Conservation (phyloP, 2,888 invertebrate species). For the Tricholauxania praeusta region DNA sequence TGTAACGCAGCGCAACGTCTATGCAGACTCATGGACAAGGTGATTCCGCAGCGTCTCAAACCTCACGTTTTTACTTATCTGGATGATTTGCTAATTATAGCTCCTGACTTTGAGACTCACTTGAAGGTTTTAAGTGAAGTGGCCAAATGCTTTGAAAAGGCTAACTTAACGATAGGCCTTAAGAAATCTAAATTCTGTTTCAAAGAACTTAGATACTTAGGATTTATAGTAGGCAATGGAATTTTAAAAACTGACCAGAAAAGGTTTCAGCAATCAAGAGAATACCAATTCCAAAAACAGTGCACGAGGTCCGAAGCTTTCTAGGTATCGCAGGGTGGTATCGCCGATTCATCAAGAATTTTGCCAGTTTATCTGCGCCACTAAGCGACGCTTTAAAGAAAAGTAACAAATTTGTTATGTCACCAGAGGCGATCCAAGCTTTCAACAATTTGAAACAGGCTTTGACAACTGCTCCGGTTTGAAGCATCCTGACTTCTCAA, state of each 20-base stretch:
- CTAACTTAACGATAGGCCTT: slow-evolving; percentile 35
- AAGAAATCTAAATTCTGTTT: slow-evolving; percentile 36
- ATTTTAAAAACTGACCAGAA: not conserved
- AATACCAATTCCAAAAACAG: not conserved
- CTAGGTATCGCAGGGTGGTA: slow-evolving; percentile 39
- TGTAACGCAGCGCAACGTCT: slow-evolving; percentile 39
- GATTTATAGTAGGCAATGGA: slow-evolving; percentile 5
- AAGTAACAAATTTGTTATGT: not conserved
- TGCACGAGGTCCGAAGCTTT: slow-evolving; percentile 26
- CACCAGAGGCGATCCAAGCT: not conserved
- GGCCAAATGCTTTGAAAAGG: slow-evolving; percentile 18
- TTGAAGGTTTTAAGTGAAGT: slow-evolving; percentile 24
- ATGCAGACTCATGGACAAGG: slow-evolving; percentile 42
- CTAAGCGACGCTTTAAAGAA: slow-evolving; percentile 1
- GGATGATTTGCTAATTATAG: slow-evolving; percentile 39
- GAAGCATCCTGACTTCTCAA: slow-evolving; percentile 31
- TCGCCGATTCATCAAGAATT: slow-evolving; percentile 32
- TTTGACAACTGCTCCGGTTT: not conserved
- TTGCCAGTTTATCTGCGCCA: slow-evolving; percentile 12
- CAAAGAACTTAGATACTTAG: slow-evolving; percentile 30
- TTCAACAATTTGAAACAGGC: not conserved
- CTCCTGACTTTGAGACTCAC: slow-evolving; percentile 34
- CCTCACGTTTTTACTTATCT: slow-evolving; percentile 40
- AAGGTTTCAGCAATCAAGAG: slow-evolving; percentile 6
- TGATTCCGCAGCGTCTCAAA: slow-evolving; percentile 32